These are phyloP conservation scores for Drosophila nigritarsus DNA, from an alignment of 2,888 invertebrate genomes.

Conservation along the genomic window DNA sequence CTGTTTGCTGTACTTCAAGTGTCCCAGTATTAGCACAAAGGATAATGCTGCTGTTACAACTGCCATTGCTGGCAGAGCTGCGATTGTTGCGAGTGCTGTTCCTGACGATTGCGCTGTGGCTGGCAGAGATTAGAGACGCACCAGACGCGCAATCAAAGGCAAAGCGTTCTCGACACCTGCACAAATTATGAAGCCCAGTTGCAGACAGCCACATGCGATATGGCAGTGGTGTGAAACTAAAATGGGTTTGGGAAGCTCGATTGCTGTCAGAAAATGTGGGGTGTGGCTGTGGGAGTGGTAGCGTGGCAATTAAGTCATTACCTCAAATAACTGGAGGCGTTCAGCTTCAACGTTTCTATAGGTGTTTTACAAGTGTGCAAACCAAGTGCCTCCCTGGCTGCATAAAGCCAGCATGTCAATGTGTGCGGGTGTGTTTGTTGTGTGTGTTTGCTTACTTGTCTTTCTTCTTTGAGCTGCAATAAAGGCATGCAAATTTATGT, in stretches of 20 bases:
- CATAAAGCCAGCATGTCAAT: slow-evolving; percentile 46
- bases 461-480: slow-evolving; percentile 67
- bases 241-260: not conserved
- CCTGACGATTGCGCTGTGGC: slow-evolving; percentile 62
- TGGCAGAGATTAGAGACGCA: slow-evolving; percentile 75
- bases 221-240: slow-evolving; percentile 8
- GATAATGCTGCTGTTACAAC: slow-evolving; percentile 23
- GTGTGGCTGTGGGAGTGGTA: slow-evolving; percentile 19
- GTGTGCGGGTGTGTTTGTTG: slow-evolving; percentile 10
- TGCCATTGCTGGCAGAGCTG: slow-evolving; percentile 1
- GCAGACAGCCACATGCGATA: slow-evolving; percentile 35
- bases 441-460: slow-evolving; percentile 48
- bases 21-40: slow-evolving; percentile 50
- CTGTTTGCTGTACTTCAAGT: slow-evolving; percentile 50
- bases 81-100: slow-evolving; percentile 8
- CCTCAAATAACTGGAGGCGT: slow-evolving; percentile 69
- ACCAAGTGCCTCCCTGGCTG: slow-evolving; percentile 69
- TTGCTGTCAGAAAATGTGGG: slow-evolving; percentile 10
- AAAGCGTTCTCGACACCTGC: slow-evolving; percentile 77
- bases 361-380: slow-evolving; percentile 79
- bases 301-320: slow-evolving; percentile 79
- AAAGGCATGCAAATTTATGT: slow-evolving; percentile 81
- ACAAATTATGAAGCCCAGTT: slow-evolving; percentile 72
- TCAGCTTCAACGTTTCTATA: slow-evolving; percentile 30
- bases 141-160: slow-evolving; percentile 74